A percentile compares a stretch with the other conserved stretches of the same genome.
Evolutionary conservation across 2,888 invertebrate genomes (phyloP).

Genomic region (Drosophila falleni): DNA sequence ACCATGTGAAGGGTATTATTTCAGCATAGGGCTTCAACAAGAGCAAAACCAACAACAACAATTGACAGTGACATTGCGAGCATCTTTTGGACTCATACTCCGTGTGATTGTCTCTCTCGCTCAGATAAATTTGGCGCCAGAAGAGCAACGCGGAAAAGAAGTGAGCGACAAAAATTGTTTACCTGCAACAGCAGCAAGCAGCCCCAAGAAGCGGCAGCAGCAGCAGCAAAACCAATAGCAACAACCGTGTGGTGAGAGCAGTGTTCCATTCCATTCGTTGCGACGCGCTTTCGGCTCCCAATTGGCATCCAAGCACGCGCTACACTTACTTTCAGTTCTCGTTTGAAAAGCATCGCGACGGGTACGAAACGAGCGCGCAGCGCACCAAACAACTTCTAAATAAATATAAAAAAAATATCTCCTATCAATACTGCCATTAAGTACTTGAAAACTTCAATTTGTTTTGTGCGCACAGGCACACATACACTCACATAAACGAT

Average conservation of each 20-base stretch:
- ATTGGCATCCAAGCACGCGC: constrained; percentile 63
- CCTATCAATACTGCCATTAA: constrained; percentile 56
- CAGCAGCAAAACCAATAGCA: constrained; percentile 16
- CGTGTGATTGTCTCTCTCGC: constrained; percentile 16
- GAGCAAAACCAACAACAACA: constrained; percentile 35
- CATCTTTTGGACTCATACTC: constrained; percentile 39
- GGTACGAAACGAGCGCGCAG: constrained; percentile 56
- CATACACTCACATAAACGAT: constrained; percentile 4
- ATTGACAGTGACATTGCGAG: constrained; percentile 74
- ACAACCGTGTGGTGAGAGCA: constrained; percentile 19
- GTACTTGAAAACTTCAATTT: constrained; percentile 64
- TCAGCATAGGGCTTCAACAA: constrained; percentile 48
- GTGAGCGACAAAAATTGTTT: constrained; percentile 43
- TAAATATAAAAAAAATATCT: constrained; percentile 20
- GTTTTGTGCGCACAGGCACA: constrained; percentile 44
- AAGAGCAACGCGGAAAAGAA: constrained; percentile 45
- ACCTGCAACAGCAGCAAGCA: constrained; percentile 33
- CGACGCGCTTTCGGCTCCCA: constrained; percentile 45
- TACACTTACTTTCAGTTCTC: constrained; percentile 54
- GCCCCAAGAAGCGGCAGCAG: constrained; percentile 33
- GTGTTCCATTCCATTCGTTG: constrained; percentile 58
- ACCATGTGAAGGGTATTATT: constrained; percentile 33
- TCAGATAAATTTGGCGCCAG: constrained; percentile 60
- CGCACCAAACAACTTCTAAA: constrained; percentile 33
- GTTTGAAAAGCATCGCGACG: constrained; percentile 70